Conservation (phyloP, 2,888 invertebrate genomes). For the Tipula helvola region DNA sequence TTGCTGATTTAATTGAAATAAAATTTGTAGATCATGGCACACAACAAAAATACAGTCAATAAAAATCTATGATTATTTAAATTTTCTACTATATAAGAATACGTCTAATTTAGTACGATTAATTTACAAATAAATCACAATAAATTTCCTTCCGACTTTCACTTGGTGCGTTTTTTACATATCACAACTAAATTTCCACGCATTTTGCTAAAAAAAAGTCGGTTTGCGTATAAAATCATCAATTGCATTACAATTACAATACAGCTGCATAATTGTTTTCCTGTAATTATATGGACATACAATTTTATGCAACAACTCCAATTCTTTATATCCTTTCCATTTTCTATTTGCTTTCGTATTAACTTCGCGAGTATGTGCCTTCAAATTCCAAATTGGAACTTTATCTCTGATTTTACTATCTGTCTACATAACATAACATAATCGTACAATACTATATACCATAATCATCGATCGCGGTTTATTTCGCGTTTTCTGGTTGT, state of each 20-base stretch:
- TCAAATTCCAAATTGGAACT: neutral
- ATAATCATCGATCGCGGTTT: neutral
- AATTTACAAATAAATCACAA: neutral
- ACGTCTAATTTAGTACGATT: no score
- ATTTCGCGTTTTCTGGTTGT: neutral
- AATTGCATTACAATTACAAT: neutral
- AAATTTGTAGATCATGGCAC: no score
- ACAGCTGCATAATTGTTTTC: neutral
- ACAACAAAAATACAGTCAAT: neutral
- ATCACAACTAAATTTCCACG: neutral
- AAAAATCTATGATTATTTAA: no score
- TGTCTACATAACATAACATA: neutral
- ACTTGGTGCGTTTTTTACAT: neutral
- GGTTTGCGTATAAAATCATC: neutral
- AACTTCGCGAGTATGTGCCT: no score
- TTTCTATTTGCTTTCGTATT: neutral
- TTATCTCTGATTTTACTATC: neutral
- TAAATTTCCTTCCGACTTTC: neutral
- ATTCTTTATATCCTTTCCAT: neutral
- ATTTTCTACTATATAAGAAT: no score
- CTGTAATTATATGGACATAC: neutral
- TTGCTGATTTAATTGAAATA: no score
- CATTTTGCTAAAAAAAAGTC: neutral
- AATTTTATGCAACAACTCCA: neutral
- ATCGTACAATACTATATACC: neutral